phyloP scores from a whole-genome alignment of 53 echinoderm and acorn worm species.

The Antedon mediterranea region DNA sequence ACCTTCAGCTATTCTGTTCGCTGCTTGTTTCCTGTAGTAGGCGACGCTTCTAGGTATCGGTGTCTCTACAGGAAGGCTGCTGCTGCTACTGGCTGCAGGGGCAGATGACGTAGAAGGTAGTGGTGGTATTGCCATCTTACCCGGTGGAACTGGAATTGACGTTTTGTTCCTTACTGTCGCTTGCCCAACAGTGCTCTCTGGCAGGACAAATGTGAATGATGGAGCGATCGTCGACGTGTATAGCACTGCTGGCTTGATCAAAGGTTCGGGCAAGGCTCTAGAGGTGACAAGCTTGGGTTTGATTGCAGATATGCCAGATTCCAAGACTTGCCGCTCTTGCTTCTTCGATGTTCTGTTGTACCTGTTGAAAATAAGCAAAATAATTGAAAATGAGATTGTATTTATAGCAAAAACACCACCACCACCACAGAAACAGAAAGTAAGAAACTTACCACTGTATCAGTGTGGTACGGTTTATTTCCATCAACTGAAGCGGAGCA shows the following conservation, averaged over 20 bases:
- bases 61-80: not conserved
- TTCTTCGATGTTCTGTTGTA: slow-evolving; percentile 15
- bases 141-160: slow-evolving; percentile 1
- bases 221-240: not conserved
- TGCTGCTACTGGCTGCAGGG: not conserved
- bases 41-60: slow-evolving; percentile 11
- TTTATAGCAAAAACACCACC: not conserved
- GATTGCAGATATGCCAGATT: slow-evolving; percentile 2
- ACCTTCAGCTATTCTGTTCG: not conserved
- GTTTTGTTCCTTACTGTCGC: not conserved
- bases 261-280: slow-evolving; percentile 5
- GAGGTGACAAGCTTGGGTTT: not conserved
- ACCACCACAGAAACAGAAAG: not conserved
- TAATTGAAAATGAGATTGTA: not conserved
- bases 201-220: not conserved
- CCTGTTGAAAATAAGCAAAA: not conserved
- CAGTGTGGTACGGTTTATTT: slow-evolving; percentile 20
- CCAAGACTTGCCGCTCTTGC: slow-evolving; percentile 6
- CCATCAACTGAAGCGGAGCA: slow-evolving; percentile 16
- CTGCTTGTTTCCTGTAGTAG: not conserved
- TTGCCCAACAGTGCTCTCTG: slow-evolving; percentile 15
- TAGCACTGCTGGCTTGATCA: slow-evolving; percentile 1
- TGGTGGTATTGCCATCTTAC: not conserved
- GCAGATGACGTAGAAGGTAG: not conserved
- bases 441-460: slow-evolving; percentile 15